These are phyloP conservation scores for Drosophila cognata DNA, from an alignment of 2,888 invertebrate species.

Conservation along the genomic window DNA sequence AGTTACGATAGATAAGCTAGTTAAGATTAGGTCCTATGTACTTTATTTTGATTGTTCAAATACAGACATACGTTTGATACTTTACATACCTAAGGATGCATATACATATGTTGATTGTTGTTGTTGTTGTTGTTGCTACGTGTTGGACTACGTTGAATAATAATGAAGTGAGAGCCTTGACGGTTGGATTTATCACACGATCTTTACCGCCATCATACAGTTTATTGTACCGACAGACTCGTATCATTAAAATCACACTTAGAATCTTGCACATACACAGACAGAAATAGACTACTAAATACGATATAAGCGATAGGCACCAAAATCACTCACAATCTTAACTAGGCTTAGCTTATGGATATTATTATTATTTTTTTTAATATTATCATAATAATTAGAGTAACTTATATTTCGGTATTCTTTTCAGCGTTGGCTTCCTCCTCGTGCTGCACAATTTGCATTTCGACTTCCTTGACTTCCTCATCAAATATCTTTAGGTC, in stretches of 20 bases:
- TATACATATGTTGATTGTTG: constrained; percentile 12
- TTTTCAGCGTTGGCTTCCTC: constrained; percentile 82
- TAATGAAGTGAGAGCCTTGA: constrained; percentile 40
- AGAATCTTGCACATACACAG: constrained; percentile 12
- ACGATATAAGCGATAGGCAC: constrained; percentile 50
- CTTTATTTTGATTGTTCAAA: constrained; percentile 52
- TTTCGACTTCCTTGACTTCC: constrained; percentile 85
- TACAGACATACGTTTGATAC: constrained; percentile 38
- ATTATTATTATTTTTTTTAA: constrained; percentile 5
- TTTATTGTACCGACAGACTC: constrained; percentile 40
- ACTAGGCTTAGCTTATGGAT: constrained; percentile 45
- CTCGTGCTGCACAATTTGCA: constrained; percentile 83
- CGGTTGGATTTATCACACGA: constrained; percentile 56
- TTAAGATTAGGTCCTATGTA: constrained; percentile 42
- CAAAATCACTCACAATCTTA: constrained; percentile 59
- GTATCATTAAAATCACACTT: constrained; percentile 21
- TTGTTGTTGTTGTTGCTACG: constrained; percentile 10
- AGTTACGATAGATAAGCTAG: constrained; percentile 20
- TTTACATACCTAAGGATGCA: constrained; percentile 25
- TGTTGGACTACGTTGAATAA: neutral
- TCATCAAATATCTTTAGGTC: constrained; percentile 89
- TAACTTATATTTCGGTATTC: constrained; percentile 82
- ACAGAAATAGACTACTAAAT: constrained; percentile 30
- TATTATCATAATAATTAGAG: constrained; percentile 11
- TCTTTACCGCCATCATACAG: constrained; percentile 40